These are phyloP conservation scores for Beaufortia kweichowensis DNA, from an alignment of 2,113 vertebrate genomes.

Conservation along the genomic window DNA sequence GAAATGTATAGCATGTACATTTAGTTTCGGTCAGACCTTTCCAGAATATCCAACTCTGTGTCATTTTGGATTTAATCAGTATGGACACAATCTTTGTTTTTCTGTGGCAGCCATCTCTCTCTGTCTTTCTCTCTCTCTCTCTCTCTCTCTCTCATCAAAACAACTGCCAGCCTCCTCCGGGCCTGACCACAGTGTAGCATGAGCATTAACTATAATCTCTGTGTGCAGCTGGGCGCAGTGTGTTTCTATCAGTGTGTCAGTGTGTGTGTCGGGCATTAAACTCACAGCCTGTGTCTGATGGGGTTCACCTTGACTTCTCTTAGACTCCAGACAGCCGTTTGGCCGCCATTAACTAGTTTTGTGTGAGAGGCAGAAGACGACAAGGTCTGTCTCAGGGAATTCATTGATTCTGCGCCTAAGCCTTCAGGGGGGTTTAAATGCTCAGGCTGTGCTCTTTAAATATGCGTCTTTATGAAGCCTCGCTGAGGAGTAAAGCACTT, in stretches of 20 bases:
- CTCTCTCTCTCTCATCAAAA: conserved; percentile 30
- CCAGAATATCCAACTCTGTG: too few species aligned
- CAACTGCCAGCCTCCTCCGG: conserved; percentile 31
- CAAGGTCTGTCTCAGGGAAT: conserved; percentile 11
- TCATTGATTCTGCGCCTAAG: conserved; percentile 29
- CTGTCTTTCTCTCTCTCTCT: background rate
- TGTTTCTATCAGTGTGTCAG: conserved; percentile 11
- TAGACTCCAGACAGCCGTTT: conserved; percentile 16
- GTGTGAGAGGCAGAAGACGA: background rate
- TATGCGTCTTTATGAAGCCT: conserved; percentile 30
- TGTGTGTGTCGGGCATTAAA: conserved; percentile 22
- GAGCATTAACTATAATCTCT: conserved; percentile 42
- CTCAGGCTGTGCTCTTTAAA: conserved; percentile 33
- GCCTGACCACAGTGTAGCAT: background rate
- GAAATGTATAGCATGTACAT: too few species aligned
- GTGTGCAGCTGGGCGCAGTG: conserved; percentile 29
- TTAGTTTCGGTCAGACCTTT: too few species aligned
- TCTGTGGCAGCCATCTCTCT: background rate
- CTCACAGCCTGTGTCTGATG: conserved; percentile 32
- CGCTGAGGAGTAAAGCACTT: conserved; percentile 22
- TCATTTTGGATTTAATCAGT: too few species aligned
- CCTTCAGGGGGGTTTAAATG: conserved; percentile 16
- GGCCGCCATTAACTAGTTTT: conserved; percentile 15
- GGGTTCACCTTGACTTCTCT: conserved; percentile 43
- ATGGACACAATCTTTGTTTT: too few species aligned